Percentiles rank a stretch among this genome's conserved stretches.
phyloP scores from a whole-genome alignment of 2,888 invertebrate species.

The Fragum fragum region DNA sequence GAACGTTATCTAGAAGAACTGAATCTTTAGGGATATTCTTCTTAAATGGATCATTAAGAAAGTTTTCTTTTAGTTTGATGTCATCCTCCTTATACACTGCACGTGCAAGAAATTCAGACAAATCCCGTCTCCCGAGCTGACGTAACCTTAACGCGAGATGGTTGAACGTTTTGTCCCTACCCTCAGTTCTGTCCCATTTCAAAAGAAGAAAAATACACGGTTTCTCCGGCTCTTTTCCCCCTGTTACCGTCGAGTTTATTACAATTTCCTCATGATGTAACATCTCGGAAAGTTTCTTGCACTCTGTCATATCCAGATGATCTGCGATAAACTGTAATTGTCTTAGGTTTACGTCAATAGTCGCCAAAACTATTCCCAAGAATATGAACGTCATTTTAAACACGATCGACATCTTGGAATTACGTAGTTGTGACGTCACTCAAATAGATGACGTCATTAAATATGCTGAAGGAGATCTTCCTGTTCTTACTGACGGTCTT shows the following conservation, averaged over 20 bases:
- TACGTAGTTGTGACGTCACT: conserved; percentile 19
- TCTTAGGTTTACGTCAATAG: conserved; percentile 79
- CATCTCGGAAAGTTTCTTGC: conserved; percentile 71
- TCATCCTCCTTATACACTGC: conserved; percentile 77
- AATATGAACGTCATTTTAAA: not conserved
- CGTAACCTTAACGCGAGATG: conserved; percentile 76
- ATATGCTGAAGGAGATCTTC: too few relatives aligned
- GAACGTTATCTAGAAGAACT: conserved; percentile 55
- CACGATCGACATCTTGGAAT: conserved; percentile 4
- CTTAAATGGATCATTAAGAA: conserved; percentile 75
- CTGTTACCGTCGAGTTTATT: conserved; percentile 38
- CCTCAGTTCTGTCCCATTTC: conserved; percentile 76
- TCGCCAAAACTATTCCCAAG: conserved; percentile 29
- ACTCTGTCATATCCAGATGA: conserved; percentile 75
- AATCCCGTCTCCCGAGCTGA: conserved; percentile 76
- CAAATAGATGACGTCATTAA: not conserved
- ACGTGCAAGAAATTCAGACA: conserved; percentile 76
- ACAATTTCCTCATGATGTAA: conserved; percentile 67
- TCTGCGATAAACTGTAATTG: conserved; percentile 81
- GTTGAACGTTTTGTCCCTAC: conserved; percentile 75
- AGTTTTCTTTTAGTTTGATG: conserved; percentile 65
- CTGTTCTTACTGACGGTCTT: too few relatives aligned
- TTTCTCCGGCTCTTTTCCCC: conserved; percentile 48
- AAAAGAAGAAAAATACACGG: conserved; percentile 76
- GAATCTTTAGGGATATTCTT: conserved; percentile 68